Evolutionary conservation across 1,140 invertebrate genomes (phyloP).

Genomic region (Cataglyphis hispanica): DNA sequence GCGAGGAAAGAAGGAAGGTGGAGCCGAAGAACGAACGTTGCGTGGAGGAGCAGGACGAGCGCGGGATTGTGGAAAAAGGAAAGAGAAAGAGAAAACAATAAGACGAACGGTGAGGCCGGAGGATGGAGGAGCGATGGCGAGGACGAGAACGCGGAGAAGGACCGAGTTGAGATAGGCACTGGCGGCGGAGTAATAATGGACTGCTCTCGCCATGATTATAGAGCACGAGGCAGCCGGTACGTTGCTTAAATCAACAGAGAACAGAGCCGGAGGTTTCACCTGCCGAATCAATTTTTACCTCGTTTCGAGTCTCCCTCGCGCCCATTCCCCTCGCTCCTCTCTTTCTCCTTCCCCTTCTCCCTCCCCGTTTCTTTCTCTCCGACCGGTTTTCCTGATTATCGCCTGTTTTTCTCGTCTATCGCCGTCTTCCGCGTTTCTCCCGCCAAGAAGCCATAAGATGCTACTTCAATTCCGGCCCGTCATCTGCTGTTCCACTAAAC

Average conservation of each 20-base stretch:
- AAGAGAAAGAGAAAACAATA: slow-evolving; percentile 63
- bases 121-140: background rate
- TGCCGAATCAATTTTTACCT: slow-evolving; percentile 79
- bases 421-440: slow-evolving; percentile 16
- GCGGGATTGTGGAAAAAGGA: background rate
- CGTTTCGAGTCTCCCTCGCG: slow-evolving; percentile 66
- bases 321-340: slow-evolving; percentile 51
- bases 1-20: background rate
- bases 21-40: background rate
- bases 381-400: slow-evolving; percentile 42
- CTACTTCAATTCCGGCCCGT: background rate
- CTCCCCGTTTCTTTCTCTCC: background rate
- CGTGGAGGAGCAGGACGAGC: background rate
- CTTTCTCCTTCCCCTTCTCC: slow-evolving; percentile 17
- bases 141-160: background rate
- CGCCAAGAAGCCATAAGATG: background rate
- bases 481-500: slow-evolving; percentile 10
- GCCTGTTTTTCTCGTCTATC: slow-evolving; percentile 27
- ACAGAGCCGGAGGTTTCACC: slow-evolving; percentile 79
- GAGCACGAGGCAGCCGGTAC: slow-evolving; percentile 77
- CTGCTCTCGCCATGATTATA: slow-evolving; percentile 78
- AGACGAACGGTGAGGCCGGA: slow-evolving; percentile 19
- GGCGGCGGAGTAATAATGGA: slow-evolving; percentile 78
- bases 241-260: slow-evolving; percentile 80
- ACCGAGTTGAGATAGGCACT: slow-evolving; percentile 68